Conservation (phyloP, 2,888 invertebrate genomes). For the Macrosiphum euphorbiae region DNA sequence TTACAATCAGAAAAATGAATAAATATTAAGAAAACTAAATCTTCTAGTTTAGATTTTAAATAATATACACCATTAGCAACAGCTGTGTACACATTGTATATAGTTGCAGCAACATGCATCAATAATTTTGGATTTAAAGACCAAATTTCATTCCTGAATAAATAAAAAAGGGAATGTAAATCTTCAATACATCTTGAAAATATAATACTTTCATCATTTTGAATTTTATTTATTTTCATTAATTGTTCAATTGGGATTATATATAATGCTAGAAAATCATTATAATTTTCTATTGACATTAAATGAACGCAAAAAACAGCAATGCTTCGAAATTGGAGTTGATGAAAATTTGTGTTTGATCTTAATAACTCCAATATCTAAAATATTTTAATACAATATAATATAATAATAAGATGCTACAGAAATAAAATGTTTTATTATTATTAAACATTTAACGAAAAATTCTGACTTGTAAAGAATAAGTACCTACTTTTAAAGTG, state of each 20-base stretch:
- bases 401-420: background rate
- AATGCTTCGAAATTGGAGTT: slow-evolving; percentile 16
- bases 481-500: background rate
- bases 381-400: slow-evolving; percentile 6
- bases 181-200: slow-evolving; percentile 36
- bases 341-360: slow-evolving; percentile 3
- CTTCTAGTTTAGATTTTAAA: slow-evolving; percentile 42
- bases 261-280: slow-evolving; percentile 37
- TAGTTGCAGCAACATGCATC: background rate
- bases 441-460: background rate
- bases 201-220: background rate
- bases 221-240: background rate
- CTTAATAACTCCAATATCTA: slow-evolving; percentile 45
- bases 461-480: background rate
- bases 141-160: slow-evolving; percentile 30
- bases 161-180: slow-evolving; percentile 38
- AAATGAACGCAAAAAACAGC: slow-evolving; percentile 40
- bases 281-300: slow-evolving; percentile 14
- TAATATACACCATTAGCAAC: slow-evolving; percentile 33
- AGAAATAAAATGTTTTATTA: background rate
- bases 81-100: slow-evolving; percentile 39
- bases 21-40: slow-evolving; percentile 43
- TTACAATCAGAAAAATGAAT: slow-evolving; percentile 8
- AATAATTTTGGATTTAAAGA: slow-evolving; percentile 42
- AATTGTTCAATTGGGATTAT: slow-evolving; percentile 14